Conservation (phyloP, 2,888 invertebrate species). For the Lomographa bimaculata region DNA sequence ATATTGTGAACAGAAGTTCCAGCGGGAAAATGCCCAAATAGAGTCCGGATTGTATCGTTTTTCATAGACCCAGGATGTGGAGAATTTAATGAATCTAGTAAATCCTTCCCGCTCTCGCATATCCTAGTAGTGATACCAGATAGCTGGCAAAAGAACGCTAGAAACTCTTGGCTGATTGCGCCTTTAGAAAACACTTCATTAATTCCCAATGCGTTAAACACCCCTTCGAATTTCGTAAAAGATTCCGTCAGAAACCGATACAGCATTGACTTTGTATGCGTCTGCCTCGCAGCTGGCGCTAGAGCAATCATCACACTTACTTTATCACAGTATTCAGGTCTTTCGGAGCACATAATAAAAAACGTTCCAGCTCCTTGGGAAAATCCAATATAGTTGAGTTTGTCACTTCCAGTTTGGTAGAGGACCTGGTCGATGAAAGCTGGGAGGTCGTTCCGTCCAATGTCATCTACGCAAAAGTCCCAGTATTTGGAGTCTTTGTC, state of each 20-base stretch:
- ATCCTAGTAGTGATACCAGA: constrained; percentile 39
- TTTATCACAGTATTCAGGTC: constrained; percentile 86
- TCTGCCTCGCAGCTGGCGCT: constrained; percentile 84
- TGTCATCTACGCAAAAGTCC: constrained; percentile 89
- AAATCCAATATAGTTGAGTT: constrained; percentile 85
- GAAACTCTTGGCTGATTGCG: constrained; percentile 47
- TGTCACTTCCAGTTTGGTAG: constrained; percentile 43
- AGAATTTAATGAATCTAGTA: constrained; percentile 44
- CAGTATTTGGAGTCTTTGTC: constrained; percentile 72
- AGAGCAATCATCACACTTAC: constrained; percentile 83
- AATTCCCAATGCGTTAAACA: constrained; percentile 39
- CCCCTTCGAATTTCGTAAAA: constrained; percentile 36
- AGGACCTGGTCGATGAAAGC: constrained; percentile 72
- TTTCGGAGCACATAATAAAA: constrained; percentile 86
- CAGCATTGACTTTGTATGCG: constrained; percentile 58
- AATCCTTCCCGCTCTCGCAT: constrained; percentile 40
- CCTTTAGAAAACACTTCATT: constrained; percentile 57
- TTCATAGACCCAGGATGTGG: constrained; percentile 55
- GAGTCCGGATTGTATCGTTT: constrained; percentile 42
- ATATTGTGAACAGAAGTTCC: constrained; percentile 58
- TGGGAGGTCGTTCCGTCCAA: constrained; percentile 90
- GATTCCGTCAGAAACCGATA: constrained; percentile 37
- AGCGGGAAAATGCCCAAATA: constrained; percentile 59
- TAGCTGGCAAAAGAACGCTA: constrained; percentile 55
- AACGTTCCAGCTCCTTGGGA: constrained; percentile 88